Conservation (phyloP, 2,113 vertebrate genomes). For the Sisor rabdophorus region DNA sequence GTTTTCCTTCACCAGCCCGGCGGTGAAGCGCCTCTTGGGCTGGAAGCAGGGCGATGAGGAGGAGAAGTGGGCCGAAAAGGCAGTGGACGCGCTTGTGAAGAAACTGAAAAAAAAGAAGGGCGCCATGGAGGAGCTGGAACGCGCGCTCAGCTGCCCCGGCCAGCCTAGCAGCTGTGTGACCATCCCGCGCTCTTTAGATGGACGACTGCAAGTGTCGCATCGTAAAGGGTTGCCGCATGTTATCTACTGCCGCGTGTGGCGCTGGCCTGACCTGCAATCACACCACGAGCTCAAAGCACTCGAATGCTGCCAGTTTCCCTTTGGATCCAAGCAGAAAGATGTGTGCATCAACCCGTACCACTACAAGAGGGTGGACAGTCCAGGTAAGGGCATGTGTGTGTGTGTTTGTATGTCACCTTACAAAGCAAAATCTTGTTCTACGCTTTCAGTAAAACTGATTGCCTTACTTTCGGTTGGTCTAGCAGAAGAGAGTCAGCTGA, state of each 20-base stretch:
- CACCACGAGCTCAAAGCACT: slow-evolving; percentile 96
- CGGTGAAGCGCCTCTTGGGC: slow-evolving; percentile 90
- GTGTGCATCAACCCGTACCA: slow-evolving; percentile 98
- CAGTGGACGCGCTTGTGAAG: slow-evolving; percentile 92
- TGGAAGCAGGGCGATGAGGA: slow-evolving; percentile 98
- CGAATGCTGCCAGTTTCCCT: slow-evolving; percentile 95
- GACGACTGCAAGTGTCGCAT: slow-evolving; percentile 92
- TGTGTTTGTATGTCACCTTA: not conserved
- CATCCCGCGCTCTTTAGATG: slow-evolving; percentile 91
- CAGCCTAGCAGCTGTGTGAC: slow-evolving; percentile 96
- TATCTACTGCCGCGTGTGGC: slow-evolving; percentile 95
- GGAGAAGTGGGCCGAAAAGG: slow-evolving; percentile 98
- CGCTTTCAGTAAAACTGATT: slow-evolving; percentile 42
- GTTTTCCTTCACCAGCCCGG: slow-evolving; percentile 96
- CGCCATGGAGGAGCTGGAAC: slow-evolving; percentile 97
- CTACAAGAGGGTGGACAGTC: slow-evolving; percentile 95
- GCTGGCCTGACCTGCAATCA: slow-evolving; percentile 96
- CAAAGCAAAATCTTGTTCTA: slow-evolving; percentile 19
- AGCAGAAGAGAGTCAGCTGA: slow-evolving; percentile 65
- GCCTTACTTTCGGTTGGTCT: slow-evolving; percentile 48
- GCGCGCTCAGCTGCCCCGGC: slow-evolving; percentile 89
- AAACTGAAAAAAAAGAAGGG: slow-evolving; percentile 98
- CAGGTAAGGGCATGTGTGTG: slow-evolving; percentile 72
- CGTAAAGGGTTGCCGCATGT: slow-evolving; percentile 91
- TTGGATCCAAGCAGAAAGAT: slow-evolving; percentile 96